Percentiles rank a stretch among this genome's conserved stretches.
These are phyloP conservation scores for Drosophila mayri DNA, from an alignment of 1,140 invertebrate species.

Conservation along the genomic window DNA sequence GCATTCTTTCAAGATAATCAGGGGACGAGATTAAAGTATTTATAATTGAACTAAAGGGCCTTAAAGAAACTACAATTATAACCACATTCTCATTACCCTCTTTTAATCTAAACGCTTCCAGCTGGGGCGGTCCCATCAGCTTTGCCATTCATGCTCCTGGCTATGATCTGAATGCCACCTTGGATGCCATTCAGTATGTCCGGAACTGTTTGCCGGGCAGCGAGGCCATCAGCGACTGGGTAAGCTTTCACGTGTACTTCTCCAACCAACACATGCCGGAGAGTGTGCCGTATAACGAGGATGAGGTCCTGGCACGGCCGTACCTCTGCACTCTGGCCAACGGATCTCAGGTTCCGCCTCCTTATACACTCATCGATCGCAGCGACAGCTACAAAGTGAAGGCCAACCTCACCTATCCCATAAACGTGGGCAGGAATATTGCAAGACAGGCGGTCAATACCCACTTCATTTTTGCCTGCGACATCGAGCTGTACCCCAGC, in stretches of 20 bases:
- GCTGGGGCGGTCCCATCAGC: constrained; percentile 89
- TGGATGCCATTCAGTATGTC: constrained; percentile 89
- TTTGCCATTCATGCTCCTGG: constrained; percentile 92
- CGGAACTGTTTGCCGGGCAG: constrained; percentile 88
- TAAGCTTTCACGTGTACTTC: constrained; percentile 95
- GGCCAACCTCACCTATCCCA: constrained; percentile 92
- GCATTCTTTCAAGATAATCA: not conserved
- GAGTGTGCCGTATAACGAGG: constrained; percentile 87
- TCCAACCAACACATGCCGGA: constrained; percentile 92
- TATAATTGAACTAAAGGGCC: too few species aligned
- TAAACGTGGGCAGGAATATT: constrained; percentile 94
- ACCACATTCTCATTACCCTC: too few species aligned
- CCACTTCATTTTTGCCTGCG: constrained; percentile 93
- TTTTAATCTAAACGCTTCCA: constrained; percentile 48
- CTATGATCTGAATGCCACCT: constrained; percentile 87
- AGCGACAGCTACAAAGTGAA: constrained; percentile 90
- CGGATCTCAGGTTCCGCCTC: constrained; percentile 84
- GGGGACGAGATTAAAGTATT: not conserved
- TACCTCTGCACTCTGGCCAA: constrained; percentile 87
- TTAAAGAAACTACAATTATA: too few species aligned
- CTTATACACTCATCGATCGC: constrained; percentile 87
- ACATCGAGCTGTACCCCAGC: constrained; percentile 95
- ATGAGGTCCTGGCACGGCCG: constrained; percentile 86
- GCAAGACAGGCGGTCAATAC: constrained; percentile 92
- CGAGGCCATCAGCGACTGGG: constrained; percentile 89